Evolutionary conservation across 2,797 vertebrate genomes (phyloP), one percentile per base, ranked within the genome.

Genomic region (Neostethus bicornis): DNA sequence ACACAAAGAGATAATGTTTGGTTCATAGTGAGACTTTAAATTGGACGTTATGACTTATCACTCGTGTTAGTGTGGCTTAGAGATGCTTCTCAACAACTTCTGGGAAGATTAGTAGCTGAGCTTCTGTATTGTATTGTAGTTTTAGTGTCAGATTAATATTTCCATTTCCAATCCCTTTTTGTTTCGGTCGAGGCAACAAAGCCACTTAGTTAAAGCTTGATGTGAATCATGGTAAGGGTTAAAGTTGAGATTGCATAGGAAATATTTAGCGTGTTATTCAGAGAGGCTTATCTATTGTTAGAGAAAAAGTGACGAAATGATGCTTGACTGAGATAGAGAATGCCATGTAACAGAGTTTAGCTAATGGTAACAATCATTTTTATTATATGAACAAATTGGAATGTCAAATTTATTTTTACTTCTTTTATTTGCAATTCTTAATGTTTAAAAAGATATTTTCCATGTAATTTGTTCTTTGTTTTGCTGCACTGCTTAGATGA

Each of bases 401-500:
- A 32, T 49, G 38, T 6, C 49, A 26, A 25, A 4, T n/a, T 34
- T 42, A 11, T n/a, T n/a, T n/a, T n/a, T n/a, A n/a, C n/a, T n/a
- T n/a, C n/a, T n/a, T n/a, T n/a, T n/a, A n/a, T n/a, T n/a, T n/a
- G n/a, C n/a, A n/a, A n/a, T n/a, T n/a, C n/a, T n/a, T n/a, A n/a
- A n/a, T n/a, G n/a, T n/a, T n/a, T n/a, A n/a, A n/a, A n/a, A n/a
- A n/a, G n/a, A n/a, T n/a, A n/a, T n/a, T n/a, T n/a, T n/a, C n/a
- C n/a, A n/a, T n/a, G n/a, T n/a, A n/a, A n/a, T n/a, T n/a, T n/a
- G n/a, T n/a, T 58, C 61, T 66, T 47, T 55, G 56, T 17, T 55
- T 64, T 75, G 76, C 76, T 73, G 51, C 3, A 0, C 32, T 35
- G 9, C 41, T 41, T 28, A 69, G 48, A 66, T 69, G 51, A 51